Evolutionary conservation across 2,113 vertebrate genomes (phyloP).

Genomic region (human): DNA sequence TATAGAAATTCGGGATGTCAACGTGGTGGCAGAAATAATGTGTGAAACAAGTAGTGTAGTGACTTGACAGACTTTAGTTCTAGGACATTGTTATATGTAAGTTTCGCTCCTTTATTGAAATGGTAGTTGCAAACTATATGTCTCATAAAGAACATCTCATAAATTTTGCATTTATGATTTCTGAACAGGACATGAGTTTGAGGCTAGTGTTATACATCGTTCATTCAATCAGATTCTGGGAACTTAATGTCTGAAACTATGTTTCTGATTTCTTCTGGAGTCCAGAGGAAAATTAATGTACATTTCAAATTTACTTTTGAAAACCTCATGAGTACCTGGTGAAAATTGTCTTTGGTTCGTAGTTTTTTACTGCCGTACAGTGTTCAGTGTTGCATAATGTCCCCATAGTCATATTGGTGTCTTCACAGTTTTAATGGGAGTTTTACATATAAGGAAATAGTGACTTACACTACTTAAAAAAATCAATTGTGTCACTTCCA

Average conservation of each 20-base stretch:
- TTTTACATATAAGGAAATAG: background rate
- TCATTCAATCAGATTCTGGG: background rate
- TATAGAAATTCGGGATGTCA: background rate
- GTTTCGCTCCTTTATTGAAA: background rate
- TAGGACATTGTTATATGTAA: background rate
- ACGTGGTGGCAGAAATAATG: background rate
- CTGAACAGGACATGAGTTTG: background rate
- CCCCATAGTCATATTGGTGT: background rate
- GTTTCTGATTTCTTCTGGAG: background rate
- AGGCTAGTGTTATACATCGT: background rate
- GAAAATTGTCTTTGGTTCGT: background rate
- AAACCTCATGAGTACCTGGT: background rate
- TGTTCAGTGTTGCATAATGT: background rate
- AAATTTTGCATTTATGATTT: background rate
- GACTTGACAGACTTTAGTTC: background rate
- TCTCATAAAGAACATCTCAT: background rate
- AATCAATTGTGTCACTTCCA: background rate
- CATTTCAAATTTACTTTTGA: background rate
- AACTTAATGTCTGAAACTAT: background rate
- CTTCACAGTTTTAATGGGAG: background rate
- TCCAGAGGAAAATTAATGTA: background rate
- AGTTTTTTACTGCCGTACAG: background rate
- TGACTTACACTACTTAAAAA: rapidly evolving
- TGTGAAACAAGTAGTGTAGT: background rate
- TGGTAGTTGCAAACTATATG: background rate